phyloP scores from a whole-genome alignment of 2,113 vertebrate species.

The Poeciliopsis prolifica region DNA sequence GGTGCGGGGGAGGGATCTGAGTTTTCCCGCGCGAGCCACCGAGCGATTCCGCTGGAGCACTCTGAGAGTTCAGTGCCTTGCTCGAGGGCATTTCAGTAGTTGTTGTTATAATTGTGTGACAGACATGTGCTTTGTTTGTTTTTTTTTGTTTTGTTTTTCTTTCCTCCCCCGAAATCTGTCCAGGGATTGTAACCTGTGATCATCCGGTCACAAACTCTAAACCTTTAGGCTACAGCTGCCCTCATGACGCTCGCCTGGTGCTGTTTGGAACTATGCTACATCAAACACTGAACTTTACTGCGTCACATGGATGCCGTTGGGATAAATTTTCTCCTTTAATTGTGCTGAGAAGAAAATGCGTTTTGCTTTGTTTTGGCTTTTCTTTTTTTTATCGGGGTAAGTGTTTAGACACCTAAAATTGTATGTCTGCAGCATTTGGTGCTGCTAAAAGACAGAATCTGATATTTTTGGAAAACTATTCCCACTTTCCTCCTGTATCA shows the following conservation, averaged over 20 bases:
- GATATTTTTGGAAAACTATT: background rate
- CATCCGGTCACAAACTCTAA: conserved; percentile 49
- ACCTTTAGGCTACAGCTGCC: conserved; percentile 54
- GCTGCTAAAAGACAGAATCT: conserved; percentile 9
- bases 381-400: background rate
- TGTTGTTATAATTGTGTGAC: conserved; percentile 21
- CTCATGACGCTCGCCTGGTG: conserved; percentile 65
- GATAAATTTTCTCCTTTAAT: background rate
- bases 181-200: conserved; percentile 61
- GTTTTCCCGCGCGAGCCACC: conserved; percentile 32
- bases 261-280: conserved; percentile 68
- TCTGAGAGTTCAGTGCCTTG: conserved; percentile 70
- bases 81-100: conserved; percentile 61
- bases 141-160: conserved; percentile 29
- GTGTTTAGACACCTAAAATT: background rate
- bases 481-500: background rate
- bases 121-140: conserved; percentile 46
- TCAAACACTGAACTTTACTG: conserved; percentile 19
- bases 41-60: conserved; percentile 41
- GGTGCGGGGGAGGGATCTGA: background rate
- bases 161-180: conserved; percentile 31
- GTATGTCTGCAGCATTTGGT: background rate
- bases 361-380: background rate
- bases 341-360: conserved; percentile 46
- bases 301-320: background rate